Conservation (phyloP, 2,888 invertebrate species). For the Cynaeus angustus region DNA sequence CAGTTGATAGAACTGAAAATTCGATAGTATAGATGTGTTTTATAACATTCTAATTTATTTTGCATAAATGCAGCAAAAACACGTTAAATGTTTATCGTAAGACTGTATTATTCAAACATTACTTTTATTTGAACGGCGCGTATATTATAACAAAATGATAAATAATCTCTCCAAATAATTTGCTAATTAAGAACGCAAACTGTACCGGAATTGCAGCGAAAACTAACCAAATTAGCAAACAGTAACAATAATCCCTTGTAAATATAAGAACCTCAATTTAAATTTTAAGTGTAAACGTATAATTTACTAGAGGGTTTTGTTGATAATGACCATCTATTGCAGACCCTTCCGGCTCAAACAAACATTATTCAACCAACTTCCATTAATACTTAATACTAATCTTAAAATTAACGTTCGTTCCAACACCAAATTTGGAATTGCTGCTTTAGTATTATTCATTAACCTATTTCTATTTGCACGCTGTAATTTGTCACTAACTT, state of each 20-base stretch:
- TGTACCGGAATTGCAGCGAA: constrained; percentile 8
- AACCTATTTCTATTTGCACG: constrained; percentile 30
- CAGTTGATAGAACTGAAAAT: background rate
- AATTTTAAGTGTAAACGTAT: constrained; percentile 42
- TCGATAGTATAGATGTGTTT: background rate
- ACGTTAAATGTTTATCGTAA: too few species aligned
- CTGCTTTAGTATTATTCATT: constrained; percentile 29
- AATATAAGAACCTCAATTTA: constrained; percentile 42
- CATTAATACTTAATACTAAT: constrained; percentile 41
- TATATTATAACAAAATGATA: background rate
- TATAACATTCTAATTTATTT: background rate
- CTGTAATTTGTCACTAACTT: constrained; percentile 23
- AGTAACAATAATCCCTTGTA: constrained; percentile 32
- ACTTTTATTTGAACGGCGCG: too few species aligned
- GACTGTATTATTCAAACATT: too few species aligned
- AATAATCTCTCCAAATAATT: background rate
- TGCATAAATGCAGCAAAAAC: background rate
- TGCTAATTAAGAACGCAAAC: constrained; percentile 4
- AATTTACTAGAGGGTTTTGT: constrained; percentile 35
- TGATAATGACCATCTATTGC: constrained; percentile 42
- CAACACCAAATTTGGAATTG: constrained; percentile 30
- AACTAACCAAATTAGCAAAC: constrained; percentile 31
- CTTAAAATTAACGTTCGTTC: constrained; percentile 32
- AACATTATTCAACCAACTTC: constrained; percentile 40
- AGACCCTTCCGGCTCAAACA: constrained; percentile 41